Evolutionary conservation across 2,888 invertebrate genomes (phyloP).

Genomic region (Platypus cylindrus): DNA sequence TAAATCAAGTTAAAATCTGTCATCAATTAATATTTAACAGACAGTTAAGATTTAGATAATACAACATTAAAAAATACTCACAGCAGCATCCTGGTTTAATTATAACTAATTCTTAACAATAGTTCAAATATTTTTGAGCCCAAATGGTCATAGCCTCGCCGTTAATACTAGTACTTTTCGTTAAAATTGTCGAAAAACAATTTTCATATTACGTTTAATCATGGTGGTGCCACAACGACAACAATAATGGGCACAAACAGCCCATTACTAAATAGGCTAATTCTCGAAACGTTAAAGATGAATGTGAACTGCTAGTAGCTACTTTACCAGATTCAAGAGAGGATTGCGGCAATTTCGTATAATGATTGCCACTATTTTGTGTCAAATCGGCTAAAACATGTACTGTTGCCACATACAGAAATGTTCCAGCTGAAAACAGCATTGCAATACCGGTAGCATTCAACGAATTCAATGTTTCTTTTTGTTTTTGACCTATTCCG

Average conservation of each 20-base stretch:
- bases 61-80: too few species aligned
- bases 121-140: too few species aligned
- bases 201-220: too few species aligned
- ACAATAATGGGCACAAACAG: slow-evolving; percentile 71
- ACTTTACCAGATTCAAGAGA: slow-evolving; percentile 26
- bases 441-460: slow-evolving; percentile 95
- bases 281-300: slow-evolving; percentile 49
- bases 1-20: too few species aligned
- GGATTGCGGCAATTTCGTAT: slow-evolving; percentile 31
- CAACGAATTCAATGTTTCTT: slow-evolving; percentile 75
- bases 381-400: slow-evolving; percentile 95
- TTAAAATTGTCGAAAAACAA: too few species aligned
- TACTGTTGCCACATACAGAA: slow-evolving; percentile 96
- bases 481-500: slow-evolving; percentile 84
- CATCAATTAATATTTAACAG: too few species aligned
- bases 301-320: slow-evolving; percentile 16
- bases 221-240: slow-evolving; percentile 90
- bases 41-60: too few species aligned
- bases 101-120: too few species aligned
- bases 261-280: slow-evolving; percentile 74
- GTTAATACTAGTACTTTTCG: too few species aligned
- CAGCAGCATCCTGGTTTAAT: too few species aligned
- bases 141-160: too few species aligned
- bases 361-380: slow-evolving; percentile 36
- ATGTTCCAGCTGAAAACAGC: slow-evolving; percentile 98